Percentiles rank a stretch among this genome's conserved stretches.
These are phyloP conservation scores for Potamarius usumacintae DNA, from an alignment of 2,113 vertebrate genomes.

Conservation along the genomic window DNA sequence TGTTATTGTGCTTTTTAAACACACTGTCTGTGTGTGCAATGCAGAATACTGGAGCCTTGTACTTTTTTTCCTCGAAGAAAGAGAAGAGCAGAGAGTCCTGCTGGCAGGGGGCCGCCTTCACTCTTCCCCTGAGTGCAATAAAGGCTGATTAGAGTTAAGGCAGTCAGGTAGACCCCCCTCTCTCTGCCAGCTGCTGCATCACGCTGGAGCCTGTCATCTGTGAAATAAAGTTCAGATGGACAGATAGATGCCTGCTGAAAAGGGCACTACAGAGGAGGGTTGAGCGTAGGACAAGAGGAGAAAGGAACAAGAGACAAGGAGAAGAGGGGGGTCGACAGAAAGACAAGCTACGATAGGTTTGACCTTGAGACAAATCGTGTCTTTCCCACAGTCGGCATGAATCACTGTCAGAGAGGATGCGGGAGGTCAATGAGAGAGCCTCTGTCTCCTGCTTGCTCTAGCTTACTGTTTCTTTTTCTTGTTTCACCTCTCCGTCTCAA, in stretches of 20 bases:
- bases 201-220: constrained; percentile 72
- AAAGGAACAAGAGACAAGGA: constrained; percentile 24
- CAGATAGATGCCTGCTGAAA: constrained; percentile 56
- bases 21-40: background rate
- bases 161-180: constrained; percentile 58
- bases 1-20: background rate
- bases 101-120: constrained; percentile 54
- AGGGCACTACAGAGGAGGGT: constrained; percentile 55
- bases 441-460: constrained; percentile 28
- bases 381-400: constrained; percentile 59
- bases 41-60: background rate
- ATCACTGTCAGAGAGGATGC: constrained; percentile 63
- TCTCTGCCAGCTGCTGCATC: constrained; percentile 70
- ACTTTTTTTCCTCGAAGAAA: background rate
- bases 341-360: constrained; percentile 51
- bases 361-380: constrained; percentile 73
- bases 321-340: constrained; percentile 8
- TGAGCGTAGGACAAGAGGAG: constrained; percentile 23
- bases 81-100: constrained; percentile 56
- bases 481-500: constrained; percentile 16
- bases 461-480: background rate
- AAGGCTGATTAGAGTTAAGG: constrained; percentile 76
- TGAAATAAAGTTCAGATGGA: constrained; percentile 68
- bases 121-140: constrained; percentile 69
- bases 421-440: constrained; percentile 51